Percentiles rank a stretch among this genome's conserved stretches.
Evolutionary conservation across 2,797 vertebrate genomes (phyloP).

Genomic region (Thripadectes ignobilis): DNA sequence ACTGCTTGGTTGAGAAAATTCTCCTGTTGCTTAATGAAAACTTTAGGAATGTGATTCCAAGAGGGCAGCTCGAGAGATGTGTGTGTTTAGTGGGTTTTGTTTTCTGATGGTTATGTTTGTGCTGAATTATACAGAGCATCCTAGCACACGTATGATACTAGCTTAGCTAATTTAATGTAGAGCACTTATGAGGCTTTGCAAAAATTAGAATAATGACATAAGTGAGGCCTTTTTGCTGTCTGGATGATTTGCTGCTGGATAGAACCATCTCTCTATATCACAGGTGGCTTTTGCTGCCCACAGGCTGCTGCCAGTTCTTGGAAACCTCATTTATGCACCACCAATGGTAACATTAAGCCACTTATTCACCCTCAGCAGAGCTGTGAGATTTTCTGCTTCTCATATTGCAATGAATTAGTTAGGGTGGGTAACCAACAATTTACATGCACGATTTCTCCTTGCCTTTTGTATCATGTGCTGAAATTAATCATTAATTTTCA

Average conservation of each 20-base stretch:
- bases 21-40: neutral
- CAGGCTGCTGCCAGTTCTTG: neutral
- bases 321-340: neutral
- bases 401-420: neutral
- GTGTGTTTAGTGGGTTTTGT: neutral
- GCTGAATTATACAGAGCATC: neutral
- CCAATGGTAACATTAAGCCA: rapidly evolving
- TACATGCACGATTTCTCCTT: neutral
- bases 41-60: neutral
- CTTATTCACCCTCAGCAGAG: neutral
- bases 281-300: neutral
- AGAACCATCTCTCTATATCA: neutral
- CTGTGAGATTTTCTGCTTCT: neutral
- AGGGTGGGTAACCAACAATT: neutral
- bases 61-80: neutral
- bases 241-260: neutral
- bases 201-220: neutral
- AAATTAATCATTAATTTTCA: neutral
- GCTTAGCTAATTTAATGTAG: neutral
- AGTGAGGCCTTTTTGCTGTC: neutral
- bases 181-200: neutral
- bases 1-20: neutral
- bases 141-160: neutral
- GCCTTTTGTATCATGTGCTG: neutral
- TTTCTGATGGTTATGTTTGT: neutral